Evolutionary conservation across 2,797 vertebrate species (phyloP).

Genomic region (Cossypha niveicapilla): DNA sequence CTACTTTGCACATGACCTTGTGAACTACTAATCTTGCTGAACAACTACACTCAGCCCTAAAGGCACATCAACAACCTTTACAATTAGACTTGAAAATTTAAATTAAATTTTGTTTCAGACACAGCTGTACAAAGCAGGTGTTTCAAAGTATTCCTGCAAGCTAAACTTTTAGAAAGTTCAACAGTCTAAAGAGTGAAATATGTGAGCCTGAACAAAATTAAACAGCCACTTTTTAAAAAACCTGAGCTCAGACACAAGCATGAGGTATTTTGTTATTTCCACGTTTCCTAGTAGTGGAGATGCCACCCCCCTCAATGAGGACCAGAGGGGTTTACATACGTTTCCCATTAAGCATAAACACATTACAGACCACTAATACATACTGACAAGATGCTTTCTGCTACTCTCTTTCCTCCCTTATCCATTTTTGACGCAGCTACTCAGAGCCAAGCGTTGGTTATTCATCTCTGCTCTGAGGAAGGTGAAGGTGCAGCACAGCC

Average conservation of each 20-base stretch:
- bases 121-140: neutral
- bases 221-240: neutral
- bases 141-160: slow-evolving; percentile 32
- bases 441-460: neutral
- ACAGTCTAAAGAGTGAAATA: slow-evolving; percentile 1
- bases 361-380: neutral
- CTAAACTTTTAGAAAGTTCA: slow-evolving; percentile 37
- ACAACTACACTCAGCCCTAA: slow-evolving; percentile 12
- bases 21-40: slow-evolving; percentile 17
- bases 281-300: neutral
- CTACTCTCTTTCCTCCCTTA: neutral
- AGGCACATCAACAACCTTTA: neutral
- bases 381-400: neutral
- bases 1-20: slow-evolving; percentile 55
- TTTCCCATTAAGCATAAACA: neutral
- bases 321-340: neutral
- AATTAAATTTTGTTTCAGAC: slow-evolving; percentile 54
- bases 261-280: neutral
- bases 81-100: slow-evolving; percentile 50
- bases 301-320: neutral
- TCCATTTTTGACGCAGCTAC: neutral
- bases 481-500: neutral
- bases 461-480: neutral
- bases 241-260: neutral
- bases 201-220: neutral